These are phyloP conservation scores for Celastrina argiolus DNA, from an alignment of 2,888 invertebrate species.

Conservation along the genomic window DNA sequence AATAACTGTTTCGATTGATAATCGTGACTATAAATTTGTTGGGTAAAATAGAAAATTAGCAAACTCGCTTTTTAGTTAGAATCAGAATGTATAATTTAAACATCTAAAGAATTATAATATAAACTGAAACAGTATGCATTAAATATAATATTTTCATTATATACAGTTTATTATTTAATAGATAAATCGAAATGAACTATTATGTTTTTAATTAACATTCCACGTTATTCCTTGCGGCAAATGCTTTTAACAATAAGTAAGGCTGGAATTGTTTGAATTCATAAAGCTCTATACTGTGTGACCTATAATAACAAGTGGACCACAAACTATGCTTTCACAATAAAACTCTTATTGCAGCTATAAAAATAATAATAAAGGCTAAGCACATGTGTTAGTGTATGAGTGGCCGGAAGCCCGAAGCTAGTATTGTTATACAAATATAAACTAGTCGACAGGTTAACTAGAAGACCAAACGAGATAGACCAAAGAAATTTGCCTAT, in stretches of 20 bases:
- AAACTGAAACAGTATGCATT: too few relatives aligned
- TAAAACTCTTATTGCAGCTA: slow-evolving; percentile 11
- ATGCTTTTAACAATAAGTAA: slow-evolving; percentile 12
- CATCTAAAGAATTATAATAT: too few relatives aligned
- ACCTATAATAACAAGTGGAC: slow-evolving; percentile 12
- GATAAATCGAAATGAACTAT: neutral
- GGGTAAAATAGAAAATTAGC: too few relatives aligned
- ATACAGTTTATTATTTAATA: too few relatives aligned
- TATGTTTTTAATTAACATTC: neutral
- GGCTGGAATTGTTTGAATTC: slow-evolving; percentile 1
- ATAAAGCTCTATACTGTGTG: slow-evolving; percentile 7
- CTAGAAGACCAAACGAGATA: too few relatives aligned
- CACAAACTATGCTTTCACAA: slow-evolving; percentile 13
- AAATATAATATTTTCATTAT: too few relatives aligned
- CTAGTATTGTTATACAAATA: neutral
- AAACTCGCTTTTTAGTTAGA: too few relatives aligned
- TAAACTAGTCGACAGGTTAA: neutral
- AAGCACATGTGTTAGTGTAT: slow-evolving; percentile 9
- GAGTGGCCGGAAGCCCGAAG: neutral
- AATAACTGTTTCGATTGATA: too few relatives aligned
- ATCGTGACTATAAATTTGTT: too few relatives aligned
- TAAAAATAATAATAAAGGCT: slow-evolving; percentile 17
- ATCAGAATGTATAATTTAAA: too few relatives aligned
- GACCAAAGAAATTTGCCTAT: too few relatives aligned
- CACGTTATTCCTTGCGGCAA: neutral